Percentiles rank a stretch among this genome's conserved stretches.
Evolutionary conservation across 1,140 invertebrate species (phyloP).

Genomic region (Sitodiplosis mosellana): DNA sequence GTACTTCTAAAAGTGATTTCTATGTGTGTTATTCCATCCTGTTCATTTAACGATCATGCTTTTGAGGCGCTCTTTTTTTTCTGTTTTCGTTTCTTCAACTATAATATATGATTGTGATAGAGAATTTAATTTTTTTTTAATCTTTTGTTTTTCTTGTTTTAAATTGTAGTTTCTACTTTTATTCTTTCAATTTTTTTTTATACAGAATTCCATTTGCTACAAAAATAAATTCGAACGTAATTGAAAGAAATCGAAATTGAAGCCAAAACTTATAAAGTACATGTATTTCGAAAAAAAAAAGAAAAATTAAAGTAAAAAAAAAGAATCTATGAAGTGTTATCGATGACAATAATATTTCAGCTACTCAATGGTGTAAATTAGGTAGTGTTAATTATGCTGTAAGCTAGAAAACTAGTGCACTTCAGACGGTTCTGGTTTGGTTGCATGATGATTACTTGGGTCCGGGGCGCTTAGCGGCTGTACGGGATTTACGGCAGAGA

Average conservation of each 20-base stretch:
- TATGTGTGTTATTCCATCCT: too few relatives aligned
- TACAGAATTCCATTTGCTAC: neutral
- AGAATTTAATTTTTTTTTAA: neutral
- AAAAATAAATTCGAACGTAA: too few relatives aligned
- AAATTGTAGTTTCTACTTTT: neutral
- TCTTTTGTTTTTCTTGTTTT: neutral
- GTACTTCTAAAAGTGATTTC: too few relatives aligned
- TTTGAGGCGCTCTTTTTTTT: neutral
- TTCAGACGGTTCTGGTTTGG: conserved; percentile 23
- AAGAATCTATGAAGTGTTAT: neutral
- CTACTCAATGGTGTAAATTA: too few relatives aligned
- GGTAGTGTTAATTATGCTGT: neutral
- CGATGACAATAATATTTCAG: neutral
- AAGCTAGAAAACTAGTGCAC: conserved; percentile 12
- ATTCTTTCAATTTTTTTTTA: neutral
- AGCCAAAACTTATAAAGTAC: neutral
- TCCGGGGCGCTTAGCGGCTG: conserved; percentile 26
- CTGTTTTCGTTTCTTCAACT: neutral
- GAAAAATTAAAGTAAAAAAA: neutral
- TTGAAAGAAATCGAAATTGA: neutral
- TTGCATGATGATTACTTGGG: conserved; percentile 24
- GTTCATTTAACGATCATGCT: neutral
- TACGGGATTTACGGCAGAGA: conserved; percentile 10
- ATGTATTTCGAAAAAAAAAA: neutral
- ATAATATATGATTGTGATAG: neutral